Percentiles rank a stretch among this genome's conserved stretches.
phyloP scores from a whole-genome alignment of 2,797 vertebrate species.

The Galaxias olidus region DNA sequence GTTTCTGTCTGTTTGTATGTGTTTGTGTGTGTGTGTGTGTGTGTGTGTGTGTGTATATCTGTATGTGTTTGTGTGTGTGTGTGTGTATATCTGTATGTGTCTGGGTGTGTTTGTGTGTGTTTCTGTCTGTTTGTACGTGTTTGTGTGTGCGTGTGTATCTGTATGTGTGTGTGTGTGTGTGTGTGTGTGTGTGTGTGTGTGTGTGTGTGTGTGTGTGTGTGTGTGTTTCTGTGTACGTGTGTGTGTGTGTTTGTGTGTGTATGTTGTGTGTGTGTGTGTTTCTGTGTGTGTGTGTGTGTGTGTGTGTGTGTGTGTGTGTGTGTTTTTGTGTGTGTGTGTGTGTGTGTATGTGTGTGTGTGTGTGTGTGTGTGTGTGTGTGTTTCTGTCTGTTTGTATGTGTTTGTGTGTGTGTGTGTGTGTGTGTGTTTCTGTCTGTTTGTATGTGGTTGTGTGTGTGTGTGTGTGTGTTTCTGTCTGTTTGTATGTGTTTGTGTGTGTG shows the following conservation, averaged over 20 bases:
- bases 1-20: background rate
- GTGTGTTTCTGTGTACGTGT: background rate
- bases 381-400: too few species aligned
- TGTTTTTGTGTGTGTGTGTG: too few species aligned
- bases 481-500: conserved; percentile 5
- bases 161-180: conserved; percentile 3
- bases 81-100: too few species aligned
- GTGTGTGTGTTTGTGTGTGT: background rate
- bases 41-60: too few species aligned
- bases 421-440: background rate
- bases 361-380: background rate
- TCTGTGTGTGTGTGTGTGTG: too few species aligned
- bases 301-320: too few species aligned
- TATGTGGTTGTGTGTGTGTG: conserved; percentile 2
- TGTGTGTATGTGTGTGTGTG: too few species aligned
- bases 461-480: background rate
- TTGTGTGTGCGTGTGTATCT: background rate
- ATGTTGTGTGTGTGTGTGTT: too few species aligned
- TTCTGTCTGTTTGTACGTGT: conserved; percentile 5
- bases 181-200: conserved; percentile 3
- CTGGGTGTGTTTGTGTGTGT: background rate
- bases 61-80: too few species aligned
- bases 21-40: too few species aligned
- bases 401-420: too few species aligned
- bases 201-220: conserved; percentile 8